A percentile compares a stretch with the other conserved stretches of the same genome.
These are phyloP conservation scores for Margaritifera margaritifera DNA, from an alignment of 2,888 invertebrate genomes.

Conservation along the genomic window DNA sequence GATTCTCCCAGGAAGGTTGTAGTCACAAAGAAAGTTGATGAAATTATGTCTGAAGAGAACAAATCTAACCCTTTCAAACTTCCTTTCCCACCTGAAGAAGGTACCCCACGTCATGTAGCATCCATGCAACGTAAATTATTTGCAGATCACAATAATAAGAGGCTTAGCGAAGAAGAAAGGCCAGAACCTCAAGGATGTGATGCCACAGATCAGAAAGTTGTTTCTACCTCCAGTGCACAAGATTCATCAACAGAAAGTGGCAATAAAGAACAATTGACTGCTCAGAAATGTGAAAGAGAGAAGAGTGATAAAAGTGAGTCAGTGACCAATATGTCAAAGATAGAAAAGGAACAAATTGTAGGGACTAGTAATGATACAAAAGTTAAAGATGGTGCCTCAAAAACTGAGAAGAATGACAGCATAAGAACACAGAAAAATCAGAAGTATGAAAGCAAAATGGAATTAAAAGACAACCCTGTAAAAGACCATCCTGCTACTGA, in stretches of 20 bases:
- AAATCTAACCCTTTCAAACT: conserved; percentile 45
- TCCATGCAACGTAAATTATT: conserved; percentile 53
- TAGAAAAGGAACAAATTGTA: no score
- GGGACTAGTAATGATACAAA: not conserved
- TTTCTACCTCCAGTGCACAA: no score
- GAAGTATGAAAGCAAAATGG: not conserved
- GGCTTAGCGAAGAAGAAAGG: conserved; percentile 34
- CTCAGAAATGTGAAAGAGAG: no score
- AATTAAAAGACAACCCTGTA: conserved; percentile 1
- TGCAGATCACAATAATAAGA: conserved; percentile 37
- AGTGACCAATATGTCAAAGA: no score
- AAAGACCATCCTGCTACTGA: conserved; percentile 5
- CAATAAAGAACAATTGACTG: not conserved
- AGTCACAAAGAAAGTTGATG: conserved; percentile 45
- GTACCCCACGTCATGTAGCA: conserved; percentile 51
- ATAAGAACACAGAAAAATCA: not conserved
- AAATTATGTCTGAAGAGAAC: conserved; percentile 42
- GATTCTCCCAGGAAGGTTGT: conserved; percentile 53
- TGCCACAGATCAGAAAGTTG: conserved; percentile 1
- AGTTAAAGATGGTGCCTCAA: conserved; percentile 2
- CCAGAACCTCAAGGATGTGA: conserved; percentile 31
- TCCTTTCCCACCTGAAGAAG: conserved; percentile 56
- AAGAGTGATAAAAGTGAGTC: no score
- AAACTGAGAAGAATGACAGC: not conserved
- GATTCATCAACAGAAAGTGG: not conserved